phyloP scores from a whole-genome alignment of 2,797 vertebrate genomes.

The Gambelia wislizenii region DNA sequence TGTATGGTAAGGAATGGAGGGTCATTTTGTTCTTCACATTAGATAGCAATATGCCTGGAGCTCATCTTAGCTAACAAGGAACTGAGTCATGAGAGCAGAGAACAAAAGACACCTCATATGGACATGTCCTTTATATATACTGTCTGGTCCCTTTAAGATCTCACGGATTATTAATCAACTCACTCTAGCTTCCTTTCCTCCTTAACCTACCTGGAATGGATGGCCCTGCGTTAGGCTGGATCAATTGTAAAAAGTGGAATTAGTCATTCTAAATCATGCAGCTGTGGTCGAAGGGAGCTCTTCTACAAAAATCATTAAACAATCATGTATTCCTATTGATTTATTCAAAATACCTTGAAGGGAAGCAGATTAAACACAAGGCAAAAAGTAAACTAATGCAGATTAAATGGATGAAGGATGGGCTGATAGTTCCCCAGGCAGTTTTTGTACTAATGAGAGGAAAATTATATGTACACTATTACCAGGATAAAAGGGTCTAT shows the following conservation, averaged over 20 bases:
- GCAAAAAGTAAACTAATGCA: slow-evolving; percentile 96
- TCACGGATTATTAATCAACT: slow-evolving; percentile 51
- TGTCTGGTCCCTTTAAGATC: slow-evolving; percentile 46
- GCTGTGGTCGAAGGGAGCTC: slow-evolving; percentile 94
- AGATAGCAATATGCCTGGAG: not conserved
- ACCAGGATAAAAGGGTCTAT: slow-evolving; percentile 97
- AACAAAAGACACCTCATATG: not conserved
- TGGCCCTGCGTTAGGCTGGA: slow-evolving; percentile 74
- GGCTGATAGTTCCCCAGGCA: slow-evolving; percentile 87
- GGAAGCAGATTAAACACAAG: slow-evolving; percentile 96
- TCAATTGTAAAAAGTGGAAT: slow-evolving; percentile 99
- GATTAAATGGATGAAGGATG: slow-evolving; percentile 97
- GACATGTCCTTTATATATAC: not conserved
- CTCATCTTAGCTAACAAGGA: not conserved
- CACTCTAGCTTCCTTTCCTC: slow-evolving; percentile 62
- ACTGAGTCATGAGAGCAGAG: not conserved
- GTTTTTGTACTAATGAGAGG: slow-evolving; percentile 96
- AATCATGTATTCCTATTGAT: slow-evolving; percentile 99
- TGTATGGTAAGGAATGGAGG: not conserved
- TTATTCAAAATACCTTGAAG: slow-evolving; percentile 99
- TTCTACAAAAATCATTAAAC: slow-evolving; percentile 99
- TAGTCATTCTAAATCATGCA: slow-evolving; percentile 99
- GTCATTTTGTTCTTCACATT: not conserved
- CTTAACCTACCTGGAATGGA: slow-evolving; percentile 83
- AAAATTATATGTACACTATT: slow-evolving; percentile 98